Evolutionary conservation across 2,888 invertebrate genomes (phyloP).

Genomic region (Mantis religiosa): DNA sequence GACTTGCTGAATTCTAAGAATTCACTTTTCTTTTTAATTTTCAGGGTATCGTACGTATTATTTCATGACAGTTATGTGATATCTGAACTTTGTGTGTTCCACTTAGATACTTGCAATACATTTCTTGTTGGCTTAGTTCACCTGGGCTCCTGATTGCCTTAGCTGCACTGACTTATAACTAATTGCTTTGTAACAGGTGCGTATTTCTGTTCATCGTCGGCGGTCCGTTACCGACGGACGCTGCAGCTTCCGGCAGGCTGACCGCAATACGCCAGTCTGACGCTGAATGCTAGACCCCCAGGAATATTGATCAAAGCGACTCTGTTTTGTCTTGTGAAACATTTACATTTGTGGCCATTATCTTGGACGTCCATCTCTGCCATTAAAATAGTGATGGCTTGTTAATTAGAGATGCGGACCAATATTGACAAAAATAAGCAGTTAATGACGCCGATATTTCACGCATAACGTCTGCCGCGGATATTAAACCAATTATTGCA

Average conservation of each 20-base stretch:
- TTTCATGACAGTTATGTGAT: too few relatives aligned
- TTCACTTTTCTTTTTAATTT: too few relatives aligned
- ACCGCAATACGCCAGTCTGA: not conserved
- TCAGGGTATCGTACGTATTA: too few relatives aligned
- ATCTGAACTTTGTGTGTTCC: too few relatives aligned
- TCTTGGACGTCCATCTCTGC: not conserved
- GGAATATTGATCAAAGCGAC: not conserved
- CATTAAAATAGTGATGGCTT: not conserved
- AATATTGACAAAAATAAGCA: not conserved
- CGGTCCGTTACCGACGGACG: not conserved
- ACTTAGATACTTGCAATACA: too few relatives aligned
- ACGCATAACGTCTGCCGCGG: not conserved
- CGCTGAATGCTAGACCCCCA: not conserved
- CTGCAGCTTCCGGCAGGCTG: not conserved
- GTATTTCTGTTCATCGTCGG: too few relatives aligned
- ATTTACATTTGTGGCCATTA: not conserved
- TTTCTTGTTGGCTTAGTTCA: too few relatives aligned
- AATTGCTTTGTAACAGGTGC: too few relatives aligned
- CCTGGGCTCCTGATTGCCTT: too few relatives aligned
- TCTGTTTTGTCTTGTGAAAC: not conserved
- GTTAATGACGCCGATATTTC: not conserved
- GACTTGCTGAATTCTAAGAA: too few relatives aligned
- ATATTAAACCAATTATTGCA: not conserved
- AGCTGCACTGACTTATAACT: too few relatives aligned
- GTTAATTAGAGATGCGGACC: not conserved